A percentile compares a stretch with the other conserved stretches of the same genome.
phyloP scores from a whole-genome alignment of 2,888 invertebrate species.

The Limnephilus rhombicus region DNA sequence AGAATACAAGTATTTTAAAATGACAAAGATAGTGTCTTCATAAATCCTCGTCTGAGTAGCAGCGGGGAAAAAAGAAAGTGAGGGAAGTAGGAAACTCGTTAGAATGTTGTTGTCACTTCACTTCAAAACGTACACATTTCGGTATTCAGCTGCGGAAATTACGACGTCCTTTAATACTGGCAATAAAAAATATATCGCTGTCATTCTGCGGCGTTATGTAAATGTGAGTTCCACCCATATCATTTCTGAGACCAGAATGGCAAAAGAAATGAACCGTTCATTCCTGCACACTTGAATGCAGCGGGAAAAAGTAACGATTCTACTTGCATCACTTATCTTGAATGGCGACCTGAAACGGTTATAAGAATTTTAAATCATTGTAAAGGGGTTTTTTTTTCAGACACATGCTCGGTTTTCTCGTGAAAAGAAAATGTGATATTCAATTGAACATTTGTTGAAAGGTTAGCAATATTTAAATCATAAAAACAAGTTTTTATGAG shows the following conservation, averaged over 20 bases:
- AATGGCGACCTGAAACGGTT: neutral
- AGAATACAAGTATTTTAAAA: neutral
- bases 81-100: neutral
- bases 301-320: neutral
- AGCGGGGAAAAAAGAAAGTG: neutral
- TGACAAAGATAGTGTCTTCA: neutral
- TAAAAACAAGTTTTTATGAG: no score
- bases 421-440: neutral
- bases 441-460: neutral
- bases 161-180: neutral
- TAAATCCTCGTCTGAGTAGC: neutral
- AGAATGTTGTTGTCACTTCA: slow-evolving; percentile 1
- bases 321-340: neutral
- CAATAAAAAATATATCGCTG: neutral
- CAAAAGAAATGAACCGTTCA: neutral
- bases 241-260: neutral
- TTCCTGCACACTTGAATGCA: neutral
- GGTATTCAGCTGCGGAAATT: neutral
- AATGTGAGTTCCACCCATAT: neutral
- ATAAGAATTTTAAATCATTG: neutral
- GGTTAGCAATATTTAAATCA: neutral
- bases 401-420: neutral
- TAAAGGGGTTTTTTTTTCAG: neutral
- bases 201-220: neutral
- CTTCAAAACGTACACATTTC: neutral